Evolutionary conservation across 2,113 vertebrate genomes (phyloP).

Genomic region (Pholis gunnellus): DNA sequence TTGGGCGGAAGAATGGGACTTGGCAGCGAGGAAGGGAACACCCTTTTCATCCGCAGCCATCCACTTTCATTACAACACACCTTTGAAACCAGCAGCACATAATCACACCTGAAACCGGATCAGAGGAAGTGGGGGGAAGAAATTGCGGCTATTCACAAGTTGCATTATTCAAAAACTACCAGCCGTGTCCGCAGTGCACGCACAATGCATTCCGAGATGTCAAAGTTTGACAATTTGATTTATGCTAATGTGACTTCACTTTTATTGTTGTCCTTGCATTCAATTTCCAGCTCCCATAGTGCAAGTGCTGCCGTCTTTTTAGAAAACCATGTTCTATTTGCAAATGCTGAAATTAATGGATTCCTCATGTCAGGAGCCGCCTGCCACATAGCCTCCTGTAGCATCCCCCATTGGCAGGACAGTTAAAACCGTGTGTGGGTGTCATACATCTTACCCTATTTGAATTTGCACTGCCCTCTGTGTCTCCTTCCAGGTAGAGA

Average conservation of each 20-base stretch:
- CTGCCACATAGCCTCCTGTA: conserved; percentile 18
- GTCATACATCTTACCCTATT: conserved; percentile 76
- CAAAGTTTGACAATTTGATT: conserved; percentile 69
- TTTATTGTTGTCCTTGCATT: conserved; percentile 56
- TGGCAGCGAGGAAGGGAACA: conserved; percentile 67
- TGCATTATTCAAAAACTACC: conserved; percentile 53
- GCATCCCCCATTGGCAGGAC: conserved; percentile 52
- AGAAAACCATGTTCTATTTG: conserved; percentile 50
- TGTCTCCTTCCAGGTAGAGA: conserved; percentile 78
- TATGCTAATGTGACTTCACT: conserved; percentile 67
- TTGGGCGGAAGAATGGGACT: conserved; percentile 64
- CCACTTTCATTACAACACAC: conserved; percentile 73
- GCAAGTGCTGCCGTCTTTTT: conserved; percentile 40
- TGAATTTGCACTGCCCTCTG: conserved; percentile 79
- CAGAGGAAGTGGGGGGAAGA: conserved; percentile 3
- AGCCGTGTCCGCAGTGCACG: conserved; percentile 21
- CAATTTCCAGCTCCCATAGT: conserved; percentile 40
- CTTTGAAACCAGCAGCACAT: conserved; percentile 68
- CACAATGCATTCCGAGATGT: conserved; percentile 59
- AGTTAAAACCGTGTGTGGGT: conserved; percentile 55
- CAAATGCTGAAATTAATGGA: conserved; percentile 65
- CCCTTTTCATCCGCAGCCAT: conserved; percentile 72
- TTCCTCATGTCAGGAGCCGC: conserved; percentile 45
- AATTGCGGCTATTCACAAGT: conserved; percentile 41
- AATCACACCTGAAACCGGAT: conserved; percentile 69